Evolutionary conservation across 2,888 invertebrate species (phyloP), one percentile per base, ranked within the genome.

Genomic region (Leistus spinibarbis): DNA sequence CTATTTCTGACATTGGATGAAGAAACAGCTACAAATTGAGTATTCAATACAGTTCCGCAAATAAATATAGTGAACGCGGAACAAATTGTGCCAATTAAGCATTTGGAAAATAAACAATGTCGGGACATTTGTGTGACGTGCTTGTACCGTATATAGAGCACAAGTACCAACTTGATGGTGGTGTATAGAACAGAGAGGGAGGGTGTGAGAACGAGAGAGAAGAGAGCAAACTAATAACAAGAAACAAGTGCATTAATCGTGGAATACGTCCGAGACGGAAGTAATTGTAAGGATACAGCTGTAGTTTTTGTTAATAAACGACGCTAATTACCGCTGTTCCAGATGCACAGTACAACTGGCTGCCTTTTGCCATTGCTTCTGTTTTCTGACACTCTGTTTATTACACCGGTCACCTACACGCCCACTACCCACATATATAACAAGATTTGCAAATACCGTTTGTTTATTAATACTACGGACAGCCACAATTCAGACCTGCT

Each of bases 221-320:
- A 13, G 40, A 40, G 13, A 10, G 13, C 40, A 19, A 56, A 68
- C 54, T 68, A 68, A 68, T 68, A 54, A 68, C 19, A 68, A 20
- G 56, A 68, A 68, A 68, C 68, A 56, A 68, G 54, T 54, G 56
- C 19, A 24, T 64, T 64, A 64, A 64, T 64, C 64, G 10, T 23
- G 13, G 22, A 27, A 10, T 22, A 64, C 23, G 23, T 63, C 23
- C 63, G 10, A 64, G 64, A 64, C 20, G 27, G n/a, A 64, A 20
- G 64, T 53, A 53, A 70, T 23, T 24, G 64, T 54, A 53, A 9
- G 23, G 64, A 23, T 64, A 40, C 71, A 65, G 71, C 54, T 64
- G 71, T 64, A 71, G 54, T 54, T 70, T 70, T 62, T 71, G 64
- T 71, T 71, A 71, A 71, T 71, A 71, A 40, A 65, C 64, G 23